Evolutionary conservation across 2,888 invertebrate genomes (phyloP).

Genomic region (Embidobia sp.): DNA sequence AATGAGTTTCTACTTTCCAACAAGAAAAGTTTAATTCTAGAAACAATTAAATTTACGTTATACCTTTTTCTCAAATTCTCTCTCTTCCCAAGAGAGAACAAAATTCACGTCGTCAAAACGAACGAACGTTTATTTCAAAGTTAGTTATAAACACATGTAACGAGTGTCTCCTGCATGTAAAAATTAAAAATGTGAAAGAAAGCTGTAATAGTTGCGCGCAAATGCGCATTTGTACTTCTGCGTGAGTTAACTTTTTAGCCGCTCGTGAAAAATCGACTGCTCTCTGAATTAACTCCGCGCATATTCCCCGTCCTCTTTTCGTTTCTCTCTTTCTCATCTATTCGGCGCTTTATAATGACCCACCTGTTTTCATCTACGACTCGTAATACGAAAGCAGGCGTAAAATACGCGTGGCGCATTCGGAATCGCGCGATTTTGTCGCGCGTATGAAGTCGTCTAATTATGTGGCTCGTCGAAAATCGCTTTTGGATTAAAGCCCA

Average conservation of each 20-base stretch:
- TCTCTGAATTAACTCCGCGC: slow-evolving; percentile 42
- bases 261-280: slow-evolving; percentile 51
- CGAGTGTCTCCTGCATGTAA: slow-evolving; percentile 21
- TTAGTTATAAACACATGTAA: slow-evolving; percentile 48
- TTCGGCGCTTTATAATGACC: slow-evolving; percentile 64
- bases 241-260: slow-evolving; percentile 56
- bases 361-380: slow-evolving; percentile 65
- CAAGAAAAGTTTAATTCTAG: no score
- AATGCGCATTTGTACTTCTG: slow-evolving; percentile 28
- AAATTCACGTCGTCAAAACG: no score
- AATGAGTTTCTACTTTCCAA: no score
- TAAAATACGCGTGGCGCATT: slow-evolving; percentile 52
- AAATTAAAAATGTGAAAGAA: slow-evolving; percentile 9
- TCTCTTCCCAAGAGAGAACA: no score
- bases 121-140: slow-evolving; percentile 13
- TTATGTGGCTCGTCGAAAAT: slow-evolving; percentile 60
- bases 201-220: slow-evolving; percentile 14
- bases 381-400: slow-evolving; percentile 57
- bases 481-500: slow-evolving; percentile 58
- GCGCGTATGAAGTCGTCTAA: slow-evolving; percentile 51
- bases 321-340: slow-evolving; percentile 54
- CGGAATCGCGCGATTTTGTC: slow-evolving; percentile 45
- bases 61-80: no score
- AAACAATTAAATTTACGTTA: no score
- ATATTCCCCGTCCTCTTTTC: slow-evolving; percentile 16